A percentile compares a stretch with the other conserved stretches of the same genome.
phyloP scores from a whole-genome alignment of 2,888 invertebrate genomes.

The Hanleya hanleyi region DNA sequence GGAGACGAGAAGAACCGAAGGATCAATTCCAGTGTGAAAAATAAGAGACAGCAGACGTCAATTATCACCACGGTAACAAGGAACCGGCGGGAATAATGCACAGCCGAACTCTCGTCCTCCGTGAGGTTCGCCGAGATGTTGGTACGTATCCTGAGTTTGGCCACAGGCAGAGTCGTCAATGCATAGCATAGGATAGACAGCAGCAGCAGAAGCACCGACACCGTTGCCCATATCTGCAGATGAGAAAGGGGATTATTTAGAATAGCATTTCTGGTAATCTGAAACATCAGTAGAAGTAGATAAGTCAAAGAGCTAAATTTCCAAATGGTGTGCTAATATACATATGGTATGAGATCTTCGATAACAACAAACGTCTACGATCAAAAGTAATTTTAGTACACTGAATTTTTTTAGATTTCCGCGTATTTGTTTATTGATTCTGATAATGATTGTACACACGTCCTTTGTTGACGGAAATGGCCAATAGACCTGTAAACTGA shows the following conservation, averaged over 20 bases:
- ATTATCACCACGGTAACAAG: background rate
- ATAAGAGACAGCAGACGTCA: background rate
- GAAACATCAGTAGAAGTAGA: no score
- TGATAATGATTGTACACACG: no score
- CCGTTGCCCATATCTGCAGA: background rate
- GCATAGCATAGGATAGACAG: background rate
- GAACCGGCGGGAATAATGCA: background rate
- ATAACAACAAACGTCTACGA: no score
- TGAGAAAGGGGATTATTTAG: background rate
- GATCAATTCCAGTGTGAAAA: background rate
- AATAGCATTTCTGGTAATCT: no score
- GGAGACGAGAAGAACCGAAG: background rate
- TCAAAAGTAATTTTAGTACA: no score
- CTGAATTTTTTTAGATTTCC: no score
- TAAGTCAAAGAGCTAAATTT: no score
- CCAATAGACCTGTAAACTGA: no score
- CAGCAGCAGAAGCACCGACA: background rate
- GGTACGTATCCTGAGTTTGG: background rate
- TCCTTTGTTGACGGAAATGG: no score
- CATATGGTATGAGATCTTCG: no score
- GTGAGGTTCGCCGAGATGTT: background rate
- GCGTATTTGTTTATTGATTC: no score
- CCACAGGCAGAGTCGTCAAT: background rate
- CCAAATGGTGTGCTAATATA: no score
- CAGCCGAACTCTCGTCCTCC: background rate